Percentiles rank a stretch among this genome's conserved stretches.
Evolutionary conservation across 2,888 invertebrate species (phyloP).

Genomic region (Ophonus ardosiacus): DNA sequence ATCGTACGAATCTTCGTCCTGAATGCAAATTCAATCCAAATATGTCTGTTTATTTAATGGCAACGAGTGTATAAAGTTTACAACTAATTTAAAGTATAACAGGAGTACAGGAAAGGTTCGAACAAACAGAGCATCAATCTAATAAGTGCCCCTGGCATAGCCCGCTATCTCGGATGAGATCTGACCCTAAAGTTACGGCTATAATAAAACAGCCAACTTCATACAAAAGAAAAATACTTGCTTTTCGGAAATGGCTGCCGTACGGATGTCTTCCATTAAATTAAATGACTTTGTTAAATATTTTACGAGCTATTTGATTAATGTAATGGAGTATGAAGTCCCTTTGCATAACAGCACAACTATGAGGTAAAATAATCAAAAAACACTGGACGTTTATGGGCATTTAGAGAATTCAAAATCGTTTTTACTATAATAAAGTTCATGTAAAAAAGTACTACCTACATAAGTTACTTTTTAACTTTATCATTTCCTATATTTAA

Average conservation of each 20-base stretch:
- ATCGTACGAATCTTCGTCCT: neutral
- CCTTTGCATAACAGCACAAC: neutral
- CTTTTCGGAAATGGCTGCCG: slow-evolving; percentile 28
- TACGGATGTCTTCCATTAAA: slow-evolving; percentile 39
- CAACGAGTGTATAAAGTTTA: slow-evolving; percentile 21
- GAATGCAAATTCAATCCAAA: slow-evolving; percentile 43
- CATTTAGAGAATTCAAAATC: too few species aligned
- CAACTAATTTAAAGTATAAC: slow-evolving; percentile 24
- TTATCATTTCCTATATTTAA: too few species aligned
- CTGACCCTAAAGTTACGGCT: slow-evolving; percentile 60
- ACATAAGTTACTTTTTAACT: too few species aligned
- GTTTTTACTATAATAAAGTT: too few species aligned
- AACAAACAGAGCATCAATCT: slow-evolving; percentile 56
- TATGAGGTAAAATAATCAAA: neutral
- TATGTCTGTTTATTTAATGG: slow-evolving; percentile 41
- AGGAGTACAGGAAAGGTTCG: slow-evolving; percentile 2
- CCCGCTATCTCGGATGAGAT: slow-evolving; percentile 45
- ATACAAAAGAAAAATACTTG: slow-evolving; percentile 56
- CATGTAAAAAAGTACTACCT: too few species aligned
- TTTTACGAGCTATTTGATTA: slow-evolving; percentile 34
- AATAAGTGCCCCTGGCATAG: slow-evolving; percentile 42
- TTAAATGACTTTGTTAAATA: slow-evolving; percentile 28
- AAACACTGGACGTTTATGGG: too few species aligned
- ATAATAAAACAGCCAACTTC: slow-evolving; percentile 60
- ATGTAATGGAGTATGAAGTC: neutral